Conservation (phyloP, 2,888 invertebrate genomes). For the Agonum fuliginosum region DNA sequence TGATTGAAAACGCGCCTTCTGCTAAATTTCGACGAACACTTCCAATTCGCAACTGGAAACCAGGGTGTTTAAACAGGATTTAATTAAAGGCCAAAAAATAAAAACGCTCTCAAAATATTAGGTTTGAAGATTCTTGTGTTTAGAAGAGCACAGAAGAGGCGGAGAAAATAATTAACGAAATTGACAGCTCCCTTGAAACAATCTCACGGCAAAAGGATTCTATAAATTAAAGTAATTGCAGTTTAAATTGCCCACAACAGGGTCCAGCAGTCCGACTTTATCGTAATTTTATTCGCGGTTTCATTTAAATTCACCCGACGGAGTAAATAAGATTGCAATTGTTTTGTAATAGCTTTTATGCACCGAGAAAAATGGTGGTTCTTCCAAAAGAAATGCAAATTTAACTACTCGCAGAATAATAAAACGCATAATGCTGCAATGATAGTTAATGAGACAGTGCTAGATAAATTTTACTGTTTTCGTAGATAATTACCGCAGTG, state of each 20-base stretch:
- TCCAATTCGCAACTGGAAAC: conserved; percentile 19
- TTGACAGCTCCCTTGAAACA: conserved; percentile 23
- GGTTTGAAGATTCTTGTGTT: conserved; percentile 4
- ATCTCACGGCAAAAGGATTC: conserved; percentile 34
- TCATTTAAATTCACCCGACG: conserved; percentile 60
- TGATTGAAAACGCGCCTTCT: conserved; percentile 18
- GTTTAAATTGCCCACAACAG: conserved; percentile 61
- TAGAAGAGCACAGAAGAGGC: conserved; percentile 12
- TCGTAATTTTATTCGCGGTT: conserved; percentile 66
- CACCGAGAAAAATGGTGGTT: conserved; percentile 2
- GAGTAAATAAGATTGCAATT: conserved; percentile 22
- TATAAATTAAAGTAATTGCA: conserved; percentile 51
- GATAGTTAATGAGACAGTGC: conserved; percentile 23
- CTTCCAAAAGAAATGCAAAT: background rate
- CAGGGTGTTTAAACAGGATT: conserved; percentile 47
- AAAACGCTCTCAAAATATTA: conserved; percentile 48
- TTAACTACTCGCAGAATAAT: conserved; percentile 15
- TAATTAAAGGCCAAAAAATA: conserved; percentile 50
- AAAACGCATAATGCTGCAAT: background rate
- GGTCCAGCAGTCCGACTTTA: conserved; percentile 63
- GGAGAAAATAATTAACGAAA: conserved; percentile 49
- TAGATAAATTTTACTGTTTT: background rate
- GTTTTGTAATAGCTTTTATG: conserved; percentile 20
- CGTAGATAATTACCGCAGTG: conserved; percentile 4
- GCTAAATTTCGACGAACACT: conserved; percentile 4